Conservation (phyloP, 2,113 vertebrate genomes). For the Phylloscopus trochiloides region DNA sequence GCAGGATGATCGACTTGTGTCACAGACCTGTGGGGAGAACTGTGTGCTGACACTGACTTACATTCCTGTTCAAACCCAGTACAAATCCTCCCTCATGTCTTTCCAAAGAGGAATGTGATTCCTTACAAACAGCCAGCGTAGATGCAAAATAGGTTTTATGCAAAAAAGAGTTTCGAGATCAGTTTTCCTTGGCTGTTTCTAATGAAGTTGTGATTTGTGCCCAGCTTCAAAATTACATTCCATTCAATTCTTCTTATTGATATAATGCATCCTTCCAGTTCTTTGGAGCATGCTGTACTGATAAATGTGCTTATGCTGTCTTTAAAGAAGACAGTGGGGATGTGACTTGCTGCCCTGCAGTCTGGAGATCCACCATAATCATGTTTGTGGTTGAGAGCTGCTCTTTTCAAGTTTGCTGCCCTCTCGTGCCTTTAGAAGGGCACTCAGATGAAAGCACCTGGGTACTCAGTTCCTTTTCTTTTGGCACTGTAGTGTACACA, state of each 20-base stretch:
- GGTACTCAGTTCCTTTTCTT: not conserved
- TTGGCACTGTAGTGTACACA: not conserved
- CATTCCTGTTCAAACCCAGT: not conserved
- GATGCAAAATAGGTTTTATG: not conserved
- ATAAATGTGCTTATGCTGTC: not conserved
- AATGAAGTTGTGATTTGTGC: not conserved
- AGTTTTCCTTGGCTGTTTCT: not conserved
- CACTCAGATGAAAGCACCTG: not conserved
- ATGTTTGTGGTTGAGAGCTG: not conserved
- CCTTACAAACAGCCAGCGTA: not conserved
- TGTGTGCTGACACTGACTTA: rapidly evolving
- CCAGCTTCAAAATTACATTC: not conserved
- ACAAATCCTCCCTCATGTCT: not conserved
- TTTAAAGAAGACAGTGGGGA: not conserved
- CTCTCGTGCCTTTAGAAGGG: not conserved
- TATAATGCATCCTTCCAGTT: not conserved
- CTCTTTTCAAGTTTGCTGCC: slow-evolving; percentile 1
- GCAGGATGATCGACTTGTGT: not conserved
- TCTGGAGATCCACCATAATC: not conserved
- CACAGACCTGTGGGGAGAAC: rapidly evolving
- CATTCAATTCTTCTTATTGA: not conserved
- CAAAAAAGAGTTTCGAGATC: not conserved
- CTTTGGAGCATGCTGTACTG: not conserved
- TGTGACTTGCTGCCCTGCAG: not conserved
- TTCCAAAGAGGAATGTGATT: not conserved